Base-by-base conservation (phyloP, 1,140 invertebrate genomes). In the Rhynchophorus ferrugineus region DNA sequence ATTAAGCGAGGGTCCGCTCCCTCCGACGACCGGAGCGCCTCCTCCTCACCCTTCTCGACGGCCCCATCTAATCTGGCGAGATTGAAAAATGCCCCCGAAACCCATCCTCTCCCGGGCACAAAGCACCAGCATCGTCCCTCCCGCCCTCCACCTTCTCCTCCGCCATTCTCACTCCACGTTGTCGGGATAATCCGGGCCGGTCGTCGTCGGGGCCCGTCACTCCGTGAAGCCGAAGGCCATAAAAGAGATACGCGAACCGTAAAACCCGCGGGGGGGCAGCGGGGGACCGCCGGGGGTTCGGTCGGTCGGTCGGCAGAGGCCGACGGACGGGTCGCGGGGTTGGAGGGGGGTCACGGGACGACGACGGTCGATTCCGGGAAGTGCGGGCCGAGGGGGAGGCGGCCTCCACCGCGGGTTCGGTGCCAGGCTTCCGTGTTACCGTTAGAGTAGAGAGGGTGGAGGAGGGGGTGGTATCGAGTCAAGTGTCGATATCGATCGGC, bases 121-220 rank as follows among this genome's bases (percentile, higher is more conserved):
- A 37, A 13, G 42, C 9, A 35, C 36, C 44, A 14, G 34, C 16
- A 18, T 33, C 22, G 24, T 29, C 21, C n/a, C 37, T 19, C 38
- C 13, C 18, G 22, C 37, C 9, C 9, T 11, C 17, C 11, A 8
- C 17, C 9, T 37, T 21, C 19, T 3, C 29, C 29, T 37, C 35
- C n/a, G 5, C 17, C 37, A 20, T 14, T 7, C 5, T 5, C 19
- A 43, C 48, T 39, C 48, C 48, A 38, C 29, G 48, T 29, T n/a
- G n/a, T n/a, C n/a, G n/a, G 37, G 48, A 17, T 43, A 50, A 50
- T 50, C 48, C 48, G 48, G 38, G 48, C 43, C 42, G 48, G 29
- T 19, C 48, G 37, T 19, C 48, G 38, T 33, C 39, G 39, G 39
- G 36, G 48, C 34, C 48, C 42, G 38, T 50, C 48, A 50, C 43